Conservation (phyloP, 2,797 vertebrate genomes). For the Lithobates sylvaticus region DNA sequence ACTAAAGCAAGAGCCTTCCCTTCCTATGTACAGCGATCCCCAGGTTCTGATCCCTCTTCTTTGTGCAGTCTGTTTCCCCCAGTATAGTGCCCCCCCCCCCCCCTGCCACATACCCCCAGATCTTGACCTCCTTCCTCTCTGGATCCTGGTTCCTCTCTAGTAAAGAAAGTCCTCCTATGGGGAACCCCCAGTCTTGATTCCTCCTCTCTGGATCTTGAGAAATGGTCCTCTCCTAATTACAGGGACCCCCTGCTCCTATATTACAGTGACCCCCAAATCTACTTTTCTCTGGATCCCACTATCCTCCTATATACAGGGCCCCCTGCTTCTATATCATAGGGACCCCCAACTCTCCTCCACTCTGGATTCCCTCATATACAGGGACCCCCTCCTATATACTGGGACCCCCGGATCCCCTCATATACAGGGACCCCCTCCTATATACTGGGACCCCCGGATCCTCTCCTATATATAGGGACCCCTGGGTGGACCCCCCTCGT, state of each 20-base stretch:
- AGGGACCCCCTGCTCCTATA: too few species aligned
- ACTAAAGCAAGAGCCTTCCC: too few species aligned
- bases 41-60: neutral
- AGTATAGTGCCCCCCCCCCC: too few species aligned
- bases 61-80: too few species aligned
- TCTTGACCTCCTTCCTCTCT: too few species aligned
- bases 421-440: neutral
- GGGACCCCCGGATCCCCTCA: neutral
- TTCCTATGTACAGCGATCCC: neutral
- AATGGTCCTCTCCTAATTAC: too few species aligned
- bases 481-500: neutral
- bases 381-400: neutral
- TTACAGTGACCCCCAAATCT: neutral
- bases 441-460: neutral
- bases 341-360: neutral
- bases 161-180: too few species aligned
- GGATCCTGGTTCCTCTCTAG: too few species aligned
- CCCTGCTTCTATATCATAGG: neutral
- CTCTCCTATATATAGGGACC: neutral
- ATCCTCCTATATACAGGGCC: neutral
- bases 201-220: too few species aligned
- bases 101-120: too few species aligned
- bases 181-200: neutral
- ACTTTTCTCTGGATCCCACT: too few species aligned
- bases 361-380: too few species aligned